These are phyloP conservation scores for Hydrolagus affinis DNA, from an alignment of 2,113 vertebrate species.

Conservation along the genomic window DNA sequence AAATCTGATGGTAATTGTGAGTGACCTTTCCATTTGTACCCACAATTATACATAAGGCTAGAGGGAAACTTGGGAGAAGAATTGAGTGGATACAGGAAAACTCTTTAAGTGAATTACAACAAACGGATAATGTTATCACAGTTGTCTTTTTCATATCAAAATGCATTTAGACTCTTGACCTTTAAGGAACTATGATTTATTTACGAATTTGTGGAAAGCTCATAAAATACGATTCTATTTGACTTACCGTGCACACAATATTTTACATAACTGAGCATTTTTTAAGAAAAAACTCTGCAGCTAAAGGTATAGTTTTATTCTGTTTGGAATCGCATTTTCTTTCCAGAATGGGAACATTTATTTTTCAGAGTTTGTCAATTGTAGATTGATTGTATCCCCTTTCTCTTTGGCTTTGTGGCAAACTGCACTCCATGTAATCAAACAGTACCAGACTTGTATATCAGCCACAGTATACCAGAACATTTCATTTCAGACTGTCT, in stretches of 20 bases:
- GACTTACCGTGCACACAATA: not conserved
- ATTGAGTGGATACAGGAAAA: not conserved
- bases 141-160: not conserved
- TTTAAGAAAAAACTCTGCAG: not conserved
- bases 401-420: conserved; percentile 1
- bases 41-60: not conserved
- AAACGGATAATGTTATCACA: not conserved
- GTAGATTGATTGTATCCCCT: conserved; percentile 11
- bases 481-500: conserved; percentile 63
- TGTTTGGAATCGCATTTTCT: not conserved
- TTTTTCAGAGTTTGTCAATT: not conserved
- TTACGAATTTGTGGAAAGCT: not conserved
- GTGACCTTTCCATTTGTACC: not conserved
- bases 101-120: not conserved
- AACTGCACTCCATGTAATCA: conserved; percentile 21
- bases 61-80: not conserved
- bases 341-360: not conserved
- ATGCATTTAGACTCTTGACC: not conserved
- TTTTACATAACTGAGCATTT: not conserved
- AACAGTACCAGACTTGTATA: conserved; percentile 34
- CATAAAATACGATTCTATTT: not conserved
- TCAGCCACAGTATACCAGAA: conserved; percentile 41
- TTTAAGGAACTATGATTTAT: not conserved
- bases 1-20: not conserved
- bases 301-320: conserved; percentile 5